Base-by-base conservation (phyloP, 1,140 invertebrate species). In the Dolichoris vasculosae region DNA sequence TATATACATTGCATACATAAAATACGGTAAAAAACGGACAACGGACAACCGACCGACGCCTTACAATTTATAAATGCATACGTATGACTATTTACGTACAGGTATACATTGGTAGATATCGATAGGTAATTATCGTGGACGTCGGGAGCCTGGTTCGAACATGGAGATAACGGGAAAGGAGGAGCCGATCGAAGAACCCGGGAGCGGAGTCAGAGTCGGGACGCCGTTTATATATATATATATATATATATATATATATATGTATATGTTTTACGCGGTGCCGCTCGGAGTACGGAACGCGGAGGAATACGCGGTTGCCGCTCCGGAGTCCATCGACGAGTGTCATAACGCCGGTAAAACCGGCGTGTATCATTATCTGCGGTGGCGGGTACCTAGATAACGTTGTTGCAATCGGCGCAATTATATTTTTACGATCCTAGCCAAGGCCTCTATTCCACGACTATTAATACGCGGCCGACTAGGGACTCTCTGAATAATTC, bases 351-450 rank as follows among this genome's bases (percentile, higher is more conserved):
- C 88, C 71, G 67, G 81, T 35, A 87, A 73, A 81, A 84, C 85
- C 89, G 89, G 91, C 89, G 89, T 90, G 91, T 92, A 92, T 93
- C 89, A 92, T 92, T 93, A 92, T 91, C 89, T 89, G 87, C 87
- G 64, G 48, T 38, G 69, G 82, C 73, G 83, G 73, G 87, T 90
- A 88, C 88, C 89, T 88, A 91, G 91, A 92, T 92, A 92, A 91
- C 90, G 90, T 88, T 92, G 91, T 90, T 91, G 92, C 92, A 93
- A 93, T 92, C 91, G 90, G 87, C 87, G 91, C 91, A 92, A 93
- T 93, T 93, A 93, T 90, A 92, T 92, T 93, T 93, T 93, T 93
- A 93, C 92, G 92, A 93, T 93, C 90, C 83, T 43, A 88, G 86
- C 90, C 92, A 92, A 93, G 92, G 91, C 90, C 92, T 91, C 90